Evolutionary conservation across 2,113 vertebrate species (phyloP).

Genomic region (Pseudopipra pipra): DNA sequence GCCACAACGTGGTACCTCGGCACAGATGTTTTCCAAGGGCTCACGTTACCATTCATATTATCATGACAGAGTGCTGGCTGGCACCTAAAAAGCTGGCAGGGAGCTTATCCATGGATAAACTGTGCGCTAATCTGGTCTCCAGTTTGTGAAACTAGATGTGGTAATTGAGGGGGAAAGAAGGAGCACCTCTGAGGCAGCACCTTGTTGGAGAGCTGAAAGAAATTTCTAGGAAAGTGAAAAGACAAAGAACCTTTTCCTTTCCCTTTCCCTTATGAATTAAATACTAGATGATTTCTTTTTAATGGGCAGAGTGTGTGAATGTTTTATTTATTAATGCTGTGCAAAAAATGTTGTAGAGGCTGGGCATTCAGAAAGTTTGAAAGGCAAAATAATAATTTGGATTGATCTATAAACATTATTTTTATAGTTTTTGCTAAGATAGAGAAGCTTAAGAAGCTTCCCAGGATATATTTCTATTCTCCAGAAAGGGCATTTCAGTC

Average conservation of each 20-base stretch:
- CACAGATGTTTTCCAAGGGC: not conserved
- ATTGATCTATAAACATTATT: not conserved
- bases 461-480: not conserved
- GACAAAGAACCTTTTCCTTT: not conserved
- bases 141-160: not conserved
- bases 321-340: conserved; percentile 13
- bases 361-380: not conserved
- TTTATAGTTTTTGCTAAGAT: not conserved
- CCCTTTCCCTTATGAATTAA: not conserved
- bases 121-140: not conserved
- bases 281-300: not conserved
- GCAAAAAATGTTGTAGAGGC: not conserved
- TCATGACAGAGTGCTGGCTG: not conserved
- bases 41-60: not conserved
- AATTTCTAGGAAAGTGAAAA: not conserved
- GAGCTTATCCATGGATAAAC: not conserved
- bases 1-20: not conserved
- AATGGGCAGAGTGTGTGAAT: not conserved
- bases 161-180: not conserved
- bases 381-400: not conserved
- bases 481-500: not conserved
- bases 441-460: not conserved
- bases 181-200: not conserved
- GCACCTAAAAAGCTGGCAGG: not conserved
- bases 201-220: not conserved